phyloP scores from a whole-genome alignment of 2,888 invertebrate species.

The Caenorhabditis auriculariae region DNA sequence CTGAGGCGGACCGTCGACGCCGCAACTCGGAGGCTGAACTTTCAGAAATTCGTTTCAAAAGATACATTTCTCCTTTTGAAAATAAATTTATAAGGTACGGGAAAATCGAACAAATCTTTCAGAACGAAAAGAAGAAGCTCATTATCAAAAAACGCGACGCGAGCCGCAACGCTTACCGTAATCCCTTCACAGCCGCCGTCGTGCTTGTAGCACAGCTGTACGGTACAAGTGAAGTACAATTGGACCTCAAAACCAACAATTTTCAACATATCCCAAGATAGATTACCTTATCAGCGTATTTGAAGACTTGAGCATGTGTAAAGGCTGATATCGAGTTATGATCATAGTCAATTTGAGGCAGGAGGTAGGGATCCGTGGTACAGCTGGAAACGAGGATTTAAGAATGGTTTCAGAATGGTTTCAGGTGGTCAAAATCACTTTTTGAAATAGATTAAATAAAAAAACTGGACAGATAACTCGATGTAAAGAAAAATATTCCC shows the following conservation, averaged over 20 bases:
- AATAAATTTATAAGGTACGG: no score
- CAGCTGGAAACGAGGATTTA: constrained; percentile 49
- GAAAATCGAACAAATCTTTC: no score
- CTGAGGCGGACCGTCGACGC: neutral
- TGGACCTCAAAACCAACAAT: constrained; percentile 39
- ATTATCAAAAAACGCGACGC: no score
- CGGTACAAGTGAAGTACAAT: constrained; percentile 62
- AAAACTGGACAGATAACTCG: no score
- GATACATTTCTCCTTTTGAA: neutral
- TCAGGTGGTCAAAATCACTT: no score
- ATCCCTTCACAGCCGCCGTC: constrained; percentile 63
- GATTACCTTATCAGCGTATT: constrained; percentile 60
- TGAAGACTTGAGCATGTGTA: constrained; percentile 60
- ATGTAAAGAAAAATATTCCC: no score
- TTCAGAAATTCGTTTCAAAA: no score
- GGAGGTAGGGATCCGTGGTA: constrained; percentile 51
- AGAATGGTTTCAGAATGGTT: no score
- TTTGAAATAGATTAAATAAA: no score
- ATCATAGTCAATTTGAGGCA: constrained; percentile 51
- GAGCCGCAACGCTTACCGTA: no score
- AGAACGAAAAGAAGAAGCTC: no score
- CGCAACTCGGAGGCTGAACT: constrained; percentile 1
- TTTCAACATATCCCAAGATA: neutral
- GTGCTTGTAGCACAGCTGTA: constrained; percentile 62
- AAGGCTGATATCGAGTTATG: constrained; percentile 32